Evolutionary conservation across 2,888 invertebrate genomes (phyloP), one percentile per base, ranked within the genome.

Genomic region (Drosophila prolongata): DNA sequence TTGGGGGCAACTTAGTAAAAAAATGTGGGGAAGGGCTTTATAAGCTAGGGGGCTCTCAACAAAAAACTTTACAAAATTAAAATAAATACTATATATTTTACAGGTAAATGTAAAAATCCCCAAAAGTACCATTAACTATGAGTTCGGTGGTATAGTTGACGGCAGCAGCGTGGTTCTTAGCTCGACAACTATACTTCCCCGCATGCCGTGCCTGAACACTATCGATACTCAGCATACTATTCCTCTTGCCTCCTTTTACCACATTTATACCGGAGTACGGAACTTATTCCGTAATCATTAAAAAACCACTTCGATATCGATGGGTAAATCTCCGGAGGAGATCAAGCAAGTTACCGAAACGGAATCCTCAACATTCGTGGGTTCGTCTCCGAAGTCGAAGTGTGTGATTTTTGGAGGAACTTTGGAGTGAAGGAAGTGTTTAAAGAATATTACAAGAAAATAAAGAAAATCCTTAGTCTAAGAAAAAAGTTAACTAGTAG

Each of bases 361-460:
- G 80, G 95, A 94, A 90, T 95, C 95, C 76, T 95, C 95, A 76
- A 95, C 94, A 92, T 95, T 95, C 80, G 95, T 94, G 62, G 95
- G 94, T 81, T 94, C 94, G 80, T 95, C 95, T 84, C 96, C 96
- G 91, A 97, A 96, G 81, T 94, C 93, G 92, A 96, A 96, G 80
- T 95, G 95, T 88, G 94, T 94, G 88, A 96, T 94, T 93, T 95
- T 95, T 77, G 96, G 96, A 90, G 95, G 94, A 93, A 95, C 97
- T 96, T 93, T 52, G 46, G 16, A 47, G 46, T 34, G 14, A 35
- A 56, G 46, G 49, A 42, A 11, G 3, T 16, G n/a, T 16, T 8
- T 54, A 52, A 57, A 30, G 2, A 42, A 56, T 37, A 38, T 13
- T 9, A 38, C 0, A 16, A 10, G 30, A 43, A 60, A 56, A 55